Conservation (phyloP, 2,888 invertebrate species). For the Tetragonula carbonaria region DNA sequence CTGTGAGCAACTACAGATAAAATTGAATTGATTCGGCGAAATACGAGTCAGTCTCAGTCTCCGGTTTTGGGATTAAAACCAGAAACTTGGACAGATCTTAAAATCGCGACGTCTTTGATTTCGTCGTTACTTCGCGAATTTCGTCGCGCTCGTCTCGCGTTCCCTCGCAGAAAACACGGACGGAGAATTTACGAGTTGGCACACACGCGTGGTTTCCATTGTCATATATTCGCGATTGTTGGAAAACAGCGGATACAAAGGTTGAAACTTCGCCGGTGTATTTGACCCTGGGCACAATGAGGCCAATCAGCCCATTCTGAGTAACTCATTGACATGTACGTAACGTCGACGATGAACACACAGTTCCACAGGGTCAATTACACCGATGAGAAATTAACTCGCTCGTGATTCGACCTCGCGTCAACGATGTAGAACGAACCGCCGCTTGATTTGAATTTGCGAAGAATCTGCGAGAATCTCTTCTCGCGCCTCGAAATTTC, state of each 20-base stretch:
- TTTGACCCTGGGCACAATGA: conserved; percentile 39
- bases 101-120: conserved; percentile 44
- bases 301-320: conserved; percentile 43
- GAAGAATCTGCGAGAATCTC: no score
- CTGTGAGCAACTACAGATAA: no score
- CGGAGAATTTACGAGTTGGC: background rate
- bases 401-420: background rate
- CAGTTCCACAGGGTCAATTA: conserved; percentile 31
- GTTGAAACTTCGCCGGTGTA: background rate
- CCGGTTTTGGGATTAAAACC: conserved; percentile 24
- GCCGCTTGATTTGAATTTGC: background rate
- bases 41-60: background rate
- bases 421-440: background rate
- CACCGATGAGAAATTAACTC: conserved; percentile 35
- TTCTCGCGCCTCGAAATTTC: background rate
- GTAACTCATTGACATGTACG: conserved; percentile 48
- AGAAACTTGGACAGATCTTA: background rate
- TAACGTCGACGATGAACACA: conserved; percentile 19
- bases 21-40: no score
- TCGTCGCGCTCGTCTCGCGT: background rate
- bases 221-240: background rate
- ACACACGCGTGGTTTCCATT: background rate
- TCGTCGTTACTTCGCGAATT: background rate
- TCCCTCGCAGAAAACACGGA: background rate
- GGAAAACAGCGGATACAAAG: background rate